phyloP scores from a whole-genome alignment of 2,888 invertebrate genomes.

The Pachymerium ferrugineum region DNA sequence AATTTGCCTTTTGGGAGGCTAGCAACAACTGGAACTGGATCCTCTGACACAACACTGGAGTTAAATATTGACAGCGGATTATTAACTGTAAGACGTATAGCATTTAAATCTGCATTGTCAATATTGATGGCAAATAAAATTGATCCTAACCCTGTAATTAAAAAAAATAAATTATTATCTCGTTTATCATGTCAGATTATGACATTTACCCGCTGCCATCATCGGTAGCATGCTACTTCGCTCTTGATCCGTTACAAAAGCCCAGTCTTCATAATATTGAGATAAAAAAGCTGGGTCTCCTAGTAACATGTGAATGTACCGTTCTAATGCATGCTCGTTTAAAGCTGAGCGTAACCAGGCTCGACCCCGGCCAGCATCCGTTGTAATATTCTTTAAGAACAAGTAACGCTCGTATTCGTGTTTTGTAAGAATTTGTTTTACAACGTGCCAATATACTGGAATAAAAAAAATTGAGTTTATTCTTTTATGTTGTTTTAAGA shows the following conservation, averaged over 20 bases:
- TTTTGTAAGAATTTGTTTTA: slow-evolving; percentile 64
- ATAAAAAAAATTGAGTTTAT: neutral
- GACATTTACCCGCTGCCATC: slow-evolving; percentile 68
- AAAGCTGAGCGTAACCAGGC: slow-evolving; percentile 84
- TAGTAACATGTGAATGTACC: slow-evolving; percentile 67
- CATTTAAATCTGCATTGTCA: slow-evolving; percentile 71
- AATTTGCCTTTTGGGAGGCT: slow-evolving; percentile 57
- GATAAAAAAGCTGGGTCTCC: slow-evolving; percentile 58
- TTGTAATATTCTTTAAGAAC: slow-evolving; percentile 61
- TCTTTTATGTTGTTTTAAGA: neutral
- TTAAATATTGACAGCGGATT: neutral
- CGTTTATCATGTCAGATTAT: neutral
- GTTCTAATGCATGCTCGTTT: slow-evolving; percentile 82
- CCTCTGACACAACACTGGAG: slow-evolving; percentile 32
- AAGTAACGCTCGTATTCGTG: slow-evolving; percentile 82
- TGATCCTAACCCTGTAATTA: slow-evolving; percentile 65
- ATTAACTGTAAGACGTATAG: slow-evolving; percentile 38
- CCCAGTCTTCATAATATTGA: slow-evolving; percentile 78
- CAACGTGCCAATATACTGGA: slow-evolving; percentile 50
- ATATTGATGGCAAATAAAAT: slow-evolving; percentile 89
- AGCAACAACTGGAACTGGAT: slow-evolving; percentile 65
- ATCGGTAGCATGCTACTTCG: slow-evolving; percentile 70
- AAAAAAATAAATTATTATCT: neutral
- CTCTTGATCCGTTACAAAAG: slow-evolving; percentile 75
- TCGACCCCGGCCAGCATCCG: slow-evolving; percentile 72